Conservation (phyloP, 2,113 vertebrate species). For the Vulpes lagopus region DNA sequence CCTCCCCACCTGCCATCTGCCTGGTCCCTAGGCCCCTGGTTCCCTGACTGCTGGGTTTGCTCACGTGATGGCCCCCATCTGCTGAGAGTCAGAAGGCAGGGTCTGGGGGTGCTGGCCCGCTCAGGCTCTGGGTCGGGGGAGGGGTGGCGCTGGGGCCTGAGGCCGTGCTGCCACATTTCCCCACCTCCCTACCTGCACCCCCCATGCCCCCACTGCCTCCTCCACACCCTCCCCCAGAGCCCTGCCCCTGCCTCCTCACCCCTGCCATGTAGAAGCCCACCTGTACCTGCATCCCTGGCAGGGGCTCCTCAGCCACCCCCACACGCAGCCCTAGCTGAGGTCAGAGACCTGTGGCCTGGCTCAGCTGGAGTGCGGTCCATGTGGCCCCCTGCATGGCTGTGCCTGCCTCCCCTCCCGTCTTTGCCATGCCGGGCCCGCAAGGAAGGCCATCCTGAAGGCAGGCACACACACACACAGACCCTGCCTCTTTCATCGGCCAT, state of each 20-base stretch:
- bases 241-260: neutral
- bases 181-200: slow-evolving; percentile 47
- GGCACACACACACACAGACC: neutral
- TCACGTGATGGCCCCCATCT: slow-evolving; percentile 73
- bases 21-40: slow-evolving; percentile 21
- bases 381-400: fast-evolving
- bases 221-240: neutral
- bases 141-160: too few relatives aligned
- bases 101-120: neutral
- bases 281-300: neutral
- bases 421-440: neutral
- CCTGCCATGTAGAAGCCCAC: neutral
- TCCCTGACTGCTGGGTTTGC: neutral
- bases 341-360: neutral
- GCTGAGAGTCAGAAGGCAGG: slow-evolving; percentile 72
- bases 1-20: slow-evolving; percentile 70
- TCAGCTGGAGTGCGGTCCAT: too few relatives aligned
- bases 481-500: neutral
- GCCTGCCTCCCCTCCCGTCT: neutral
- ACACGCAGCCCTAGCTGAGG: neutral
- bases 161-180: neutral
- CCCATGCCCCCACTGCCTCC: neutral
- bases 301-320: fast-evolving
- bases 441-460: neutral
- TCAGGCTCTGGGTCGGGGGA: neutral